Evolutionary conservation across 2,797 vertebrate species (phyloP).

Genomic region (Eulemur coronatus): DNA sequence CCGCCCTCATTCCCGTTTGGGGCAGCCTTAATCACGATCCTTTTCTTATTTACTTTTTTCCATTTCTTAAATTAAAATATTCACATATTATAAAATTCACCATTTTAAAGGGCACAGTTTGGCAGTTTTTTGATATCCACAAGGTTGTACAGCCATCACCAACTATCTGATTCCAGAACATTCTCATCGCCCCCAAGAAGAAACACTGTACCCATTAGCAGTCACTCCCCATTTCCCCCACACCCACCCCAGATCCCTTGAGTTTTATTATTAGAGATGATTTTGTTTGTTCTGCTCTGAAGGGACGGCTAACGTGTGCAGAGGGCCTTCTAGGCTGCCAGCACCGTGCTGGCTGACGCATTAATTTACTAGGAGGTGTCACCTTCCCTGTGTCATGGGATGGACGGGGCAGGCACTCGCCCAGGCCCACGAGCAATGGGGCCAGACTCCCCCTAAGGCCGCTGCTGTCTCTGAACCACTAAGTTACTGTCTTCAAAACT

Average conservation of each 20-base stretch:
- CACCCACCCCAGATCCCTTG: background rate
- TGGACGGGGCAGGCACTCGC: too few species aligned
- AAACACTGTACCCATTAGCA: rapidly evolving
- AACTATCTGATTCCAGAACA: background rate
- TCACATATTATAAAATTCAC: rapidly evolving
- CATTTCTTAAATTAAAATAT: too few species aligned
- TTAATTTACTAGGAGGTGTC: background rate
- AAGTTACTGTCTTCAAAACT: background rate
- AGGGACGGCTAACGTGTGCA: too few species aligned
- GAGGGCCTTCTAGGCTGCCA: background rate
- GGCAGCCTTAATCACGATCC: background rate
- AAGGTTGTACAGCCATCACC: background rate
- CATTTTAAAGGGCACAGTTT: background rate
- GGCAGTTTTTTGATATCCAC: background rate
- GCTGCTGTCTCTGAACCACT: rapidly evolving
- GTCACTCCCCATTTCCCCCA: background rate
- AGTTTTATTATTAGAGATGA: background rate
- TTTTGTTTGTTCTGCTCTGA: background rate
- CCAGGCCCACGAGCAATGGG: background rate
- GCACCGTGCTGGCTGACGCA: rapidly evolving
- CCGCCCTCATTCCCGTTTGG: background rate
- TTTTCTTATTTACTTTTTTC: background rate
- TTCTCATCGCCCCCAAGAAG: background rate
- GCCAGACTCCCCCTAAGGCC: background rate
- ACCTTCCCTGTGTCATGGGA: background rate